Evolutionary conservation across 2,888 invertebrate species (phyloP), one percentile per base, ranked within the genome.

Genomic region (Marronus borbonicus): DNA sequence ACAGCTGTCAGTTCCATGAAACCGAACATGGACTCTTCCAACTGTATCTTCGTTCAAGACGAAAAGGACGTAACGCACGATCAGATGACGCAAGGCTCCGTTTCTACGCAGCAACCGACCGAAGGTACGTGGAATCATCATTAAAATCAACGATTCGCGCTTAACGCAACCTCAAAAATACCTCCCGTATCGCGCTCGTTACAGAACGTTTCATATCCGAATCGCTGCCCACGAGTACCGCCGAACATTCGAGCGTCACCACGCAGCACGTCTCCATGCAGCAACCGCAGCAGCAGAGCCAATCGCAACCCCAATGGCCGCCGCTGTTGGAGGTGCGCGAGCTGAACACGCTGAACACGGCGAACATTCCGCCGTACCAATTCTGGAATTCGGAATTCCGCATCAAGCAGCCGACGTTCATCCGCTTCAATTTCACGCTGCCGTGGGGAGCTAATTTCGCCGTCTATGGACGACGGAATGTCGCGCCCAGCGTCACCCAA

Each of bases 371-470:
- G 85, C 95, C 97, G 85, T 96, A 95, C 90, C 96, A 96, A 88
- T 97, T 97, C 89, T 97, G 97, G 97, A 97, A 96, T 89, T 93
- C 96, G 81, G 97, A 97, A 90, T 96, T 97, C 88, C 93, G 95
- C 83, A 96, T 96, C 90, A 96, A 96, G 89, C 96, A 96, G 89
- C 96, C 96, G 81, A 95, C 96, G 81, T 96, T 96, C 88, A 95
- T 96, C 86, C 92, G 95, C 84, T 92, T 96, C 89, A 97, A 97
- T 89, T 94, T 97, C 87, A 96, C 96, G 79, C 91, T 97, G 84
- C 96, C 97, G 64, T 96, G 96, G 95, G 96, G 96, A 84, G 96
- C 96, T 74, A 97, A 96, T 89, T 96, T 99, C 86, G 99, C 98
- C 70, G 95, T 99, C 80, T 98, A 98, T 89, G 98, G 98, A 44